Evolutionary conservation across 2,888 invertebrate genomes (phyloP), one percentile per base, ranked within the genome.

Genomic region (Luperina testacea): DNA sequence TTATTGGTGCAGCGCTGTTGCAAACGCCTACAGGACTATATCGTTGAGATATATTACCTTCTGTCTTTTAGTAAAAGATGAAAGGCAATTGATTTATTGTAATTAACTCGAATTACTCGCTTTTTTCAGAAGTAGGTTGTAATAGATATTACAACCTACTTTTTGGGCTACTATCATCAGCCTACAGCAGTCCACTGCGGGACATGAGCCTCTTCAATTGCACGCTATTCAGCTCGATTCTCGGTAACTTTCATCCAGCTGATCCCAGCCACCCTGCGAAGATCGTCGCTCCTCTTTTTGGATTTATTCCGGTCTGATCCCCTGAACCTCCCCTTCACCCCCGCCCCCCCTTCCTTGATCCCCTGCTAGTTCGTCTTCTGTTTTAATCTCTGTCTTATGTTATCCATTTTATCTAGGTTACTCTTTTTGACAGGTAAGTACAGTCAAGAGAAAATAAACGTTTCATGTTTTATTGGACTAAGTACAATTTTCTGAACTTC

Each of bases 1-100:
- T 85, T 85, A 85, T 74, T 83, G 27, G 45, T 59, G 65, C 20
- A 38, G 17, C 5, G 13, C 32, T 53, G 79, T 71, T 73, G 72
- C 81, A 81, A 81, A 80, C 76, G 83, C 81, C 81, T 83, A 81
- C 81, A 53, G 64, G 13, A 24, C 72, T 48, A 61, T 75, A 72
- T 76, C 27, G 17, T 61, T n/a, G 11, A 67, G 77, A 83, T 83
- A 32, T 32, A 32, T 83, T 81, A 59, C 48, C 45, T 45, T 75
- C 48, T 82, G 53, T 75, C 70, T 75, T 75, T 70, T 53, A 78
- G 17, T 59, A 64, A 24, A 20, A 76, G 27, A 80, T 80, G 27
- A 81, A 79, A 81, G 51, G 0, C 61, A 53, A 67, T 57, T 75
- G 75, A 81, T 75, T 81, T 84, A 77, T 81, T 73, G 42, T 69